Percentiles rank a stretch among this genome's conserved stretches.
These are phyloP conservation scores for Danaus plexippus DNA, from an alignment of 1,140 invertebrate genomes.

Conservation along the genomic window DNA sequence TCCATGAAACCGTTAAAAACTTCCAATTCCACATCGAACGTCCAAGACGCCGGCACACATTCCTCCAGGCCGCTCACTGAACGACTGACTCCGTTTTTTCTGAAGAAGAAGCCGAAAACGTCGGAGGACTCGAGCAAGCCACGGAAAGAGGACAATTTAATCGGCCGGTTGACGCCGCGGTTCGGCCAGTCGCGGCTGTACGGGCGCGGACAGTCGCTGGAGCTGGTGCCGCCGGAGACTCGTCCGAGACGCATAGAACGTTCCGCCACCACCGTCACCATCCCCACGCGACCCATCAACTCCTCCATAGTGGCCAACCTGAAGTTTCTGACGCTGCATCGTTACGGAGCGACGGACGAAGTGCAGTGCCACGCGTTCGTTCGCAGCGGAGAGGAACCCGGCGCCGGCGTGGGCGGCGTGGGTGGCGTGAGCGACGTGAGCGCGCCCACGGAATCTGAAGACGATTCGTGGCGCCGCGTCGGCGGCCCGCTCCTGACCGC, in stretches of 20 bases:
- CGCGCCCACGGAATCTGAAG: not conserved
- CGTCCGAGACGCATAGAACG: conserved; percentile 50
- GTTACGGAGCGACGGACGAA: conserved; percentile 53
- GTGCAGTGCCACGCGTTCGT: conserved; percentile 42
- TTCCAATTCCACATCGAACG: conserved; percentile 58
- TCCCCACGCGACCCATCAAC: conserved; percentile 50
- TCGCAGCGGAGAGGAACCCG: conserved; percentile 23
- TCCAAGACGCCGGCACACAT: conserved; percentile 46
- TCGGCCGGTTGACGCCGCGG: conserved; percentile 56
- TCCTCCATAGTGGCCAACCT: conserved; percentile 58
- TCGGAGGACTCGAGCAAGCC: conserved; percentile 33
- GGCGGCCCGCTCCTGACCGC: conserved; percentile 36
- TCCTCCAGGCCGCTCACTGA: conserved; percentile 55
- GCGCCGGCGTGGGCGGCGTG: conserved; percentile 12
- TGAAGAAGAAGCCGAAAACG: conserved; percentile 63
- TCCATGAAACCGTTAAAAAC: conserved; percentile 49
- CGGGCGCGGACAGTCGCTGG: conserved; percentile 54
- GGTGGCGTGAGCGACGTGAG: conserved; percentile 10
- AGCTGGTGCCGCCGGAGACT: conserved; percentile 35
- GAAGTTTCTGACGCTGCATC: conserved; percentile 56
- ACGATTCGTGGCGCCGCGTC: conserved; percentile 22
- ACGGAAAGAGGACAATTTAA: conserved; percentile 60
- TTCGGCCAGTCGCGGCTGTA: conserved; percentile 59
- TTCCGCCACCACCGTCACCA: conserved; percentile 57
- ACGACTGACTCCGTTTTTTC: conserved; percentile 58